These are phyloP conservation scores for Xyrauchen texanus DNA, from an alignment of 2,113 vertebrate species.

Conservation along the genomic window DNA sequence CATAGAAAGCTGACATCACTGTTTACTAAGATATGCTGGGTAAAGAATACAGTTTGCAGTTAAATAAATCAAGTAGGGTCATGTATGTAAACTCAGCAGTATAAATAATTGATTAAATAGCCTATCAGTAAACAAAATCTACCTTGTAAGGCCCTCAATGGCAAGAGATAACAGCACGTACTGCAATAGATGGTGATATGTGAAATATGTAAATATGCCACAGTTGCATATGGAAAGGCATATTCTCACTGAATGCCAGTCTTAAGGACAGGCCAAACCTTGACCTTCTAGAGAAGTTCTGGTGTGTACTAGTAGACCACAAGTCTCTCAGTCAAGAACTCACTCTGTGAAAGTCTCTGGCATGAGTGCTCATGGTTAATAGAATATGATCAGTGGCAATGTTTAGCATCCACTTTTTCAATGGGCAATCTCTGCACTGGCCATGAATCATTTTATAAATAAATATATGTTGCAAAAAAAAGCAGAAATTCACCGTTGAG, in stretches of 20 bases:
- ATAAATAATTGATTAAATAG: not conserved
- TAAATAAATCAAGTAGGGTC: not conserved
- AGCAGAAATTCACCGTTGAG: not conserved
- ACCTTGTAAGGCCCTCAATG: not conserved
- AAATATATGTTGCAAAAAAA: not conserved
- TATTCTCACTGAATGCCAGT: constrained; percentile 48
- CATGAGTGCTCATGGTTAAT: constrained; percentile 18
- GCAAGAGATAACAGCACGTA: not conserved
- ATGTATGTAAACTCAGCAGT: not conserved
- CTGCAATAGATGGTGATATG: constrained; percentile 6
- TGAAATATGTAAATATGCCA: constrained; percentile 18
- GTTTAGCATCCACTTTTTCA: constrained; percentile 2
- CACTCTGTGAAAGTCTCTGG: constrained; percentile 38
- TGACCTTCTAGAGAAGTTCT: constrained; percentile 45
- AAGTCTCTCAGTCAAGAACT: constrained; percentile 44
- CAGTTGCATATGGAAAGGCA: constrained; percentile 29
- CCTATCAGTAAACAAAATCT: constrained; percentile 1
- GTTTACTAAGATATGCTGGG: not conserved
- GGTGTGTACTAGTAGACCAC: constrained; percentile 45
- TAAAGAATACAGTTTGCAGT: not conserved
- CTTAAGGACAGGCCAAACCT: constrained; percentile 46
- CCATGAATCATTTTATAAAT: too few relatives aligned
- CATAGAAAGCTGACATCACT: not conserved
- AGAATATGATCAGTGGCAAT: constrained; percentile 24
- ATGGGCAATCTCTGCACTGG: not conserved